Base-by-base conservation (phyloP, 1,140 invertebrate species). In the Drosophila rufa region DNA sequence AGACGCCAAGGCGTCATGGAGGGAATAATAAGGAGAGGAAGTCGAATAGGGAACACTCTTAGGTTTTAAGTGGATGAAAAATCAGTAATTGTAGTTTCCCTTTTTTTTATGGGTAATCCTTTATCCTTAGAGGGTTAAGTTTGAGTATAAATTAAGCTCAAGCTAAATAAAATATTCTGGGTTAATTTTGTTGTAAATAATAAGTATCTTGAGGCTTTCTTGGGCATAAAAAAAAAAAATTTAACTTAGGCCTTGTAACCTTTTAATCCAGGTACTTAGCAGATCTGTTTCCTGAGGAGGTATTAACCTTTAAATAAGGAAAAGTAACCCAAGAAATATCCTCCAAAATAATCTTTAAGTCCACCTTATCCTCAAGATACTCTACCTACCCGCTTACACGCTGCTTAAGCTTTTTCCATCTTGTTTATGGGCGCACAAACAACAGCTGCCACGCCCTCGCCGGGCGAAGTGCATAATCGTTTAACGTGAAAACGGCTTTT, bases 401-500 rank as follows among this genome's bases (percentile, higher is more conserved):
- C 40, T 55, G 69, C 33, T 74, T 53, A 40, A 62, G 71, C 70
- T 55, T 64, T 55, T 56, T 75, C 48, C 56, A 53, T 75, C 57
- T 53, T 48, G 58, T 75, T 75, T 55, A 51, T 36, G 68, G 36
- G 47, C 36, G 42, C 30, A 56, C 19, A 61, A 62, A 47, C 69
- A 55, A 27, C 40, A 45, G 22, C 65, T 70, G 50, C 25, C 48
- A 38, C 50, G 56, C 68, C 46, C 17, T 30, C 17, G 5, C 66
- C 27, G 14, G 4, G n/a, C 40, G 25, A 70, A 78, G 80, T 81
- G 77, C 77, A 89, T 84, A 87, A 89, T 84, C 84, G 82, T 68
- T 81, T 89, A 74, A 79, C 58, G 50, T 61, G 27, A 65, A 80
- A 68, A 82, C 66, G 50, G 67, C 75, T 70, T 79, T 73, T 73